Evolutionary conservation across 2,113 vertebrate genomes (phyloP).

Genomic region (Brachionichthys hirsutus): DNA sequence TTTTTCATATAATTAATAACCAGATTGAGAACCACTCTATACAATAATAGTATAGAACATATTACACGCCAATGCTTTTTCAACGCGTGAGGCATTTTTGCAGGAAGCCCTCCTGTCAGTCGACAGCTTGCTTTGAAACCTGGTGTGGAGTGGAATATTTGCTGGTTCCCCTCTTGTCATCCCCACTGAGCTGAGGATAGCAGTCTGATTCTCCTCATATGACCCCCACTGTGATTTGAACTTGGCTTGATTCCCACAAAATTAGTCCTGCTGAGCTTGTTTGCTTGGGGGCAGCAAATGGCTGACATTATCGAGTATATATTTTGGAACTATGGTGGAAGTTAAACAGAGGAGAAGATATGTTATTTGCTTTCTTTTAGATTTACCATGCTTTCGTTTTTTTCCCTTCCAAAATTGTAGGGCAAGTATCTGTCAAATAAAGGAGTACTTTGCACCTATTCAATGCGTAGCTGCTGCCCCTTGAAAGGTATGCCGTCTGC

Average conservation of each 20-base stretch:
- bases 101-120: not conserved
- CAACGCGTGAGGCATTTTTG: not conserved
- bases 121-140: constrained; percentile 7
- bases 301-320: not conserved
- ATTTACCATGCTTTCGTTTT: not conserved
- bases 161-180: constrained; percentile 11
- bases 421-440: too few relatives aligned
- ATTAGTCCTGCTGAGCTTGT: constrained; percentile 40
- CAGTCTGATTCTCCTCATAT: constrained; percentile 43
- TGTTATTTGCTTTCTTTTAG: not conserved
- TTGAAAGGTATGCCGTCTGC: too few relatives aligned
- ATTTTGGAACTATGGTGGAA: not conserved
- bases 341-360: not conserved
- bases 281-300: constrained; percentile 25
- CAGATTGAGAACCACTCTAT: too few relatives aligned
- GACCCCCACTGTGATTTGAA: constrained; percentile 48
- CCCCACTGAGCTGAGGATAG: constrained; percentile 41
- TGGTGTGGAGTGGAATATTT: constrained; percentile 15
- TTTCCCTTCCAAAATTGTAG: not conserved
- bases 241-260: constrained; percentile 37
- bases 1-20: too few relatives aligned
- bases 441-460: too few relatives aligned
- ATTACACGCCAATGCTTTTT: not conserved
- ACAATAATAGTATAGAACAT: too few relatives aligned
- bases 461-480: too few relatives aligned